Evolutionary conservation across 2,888 invertebrate genomes (phyloP).

Genomic region (Pristionchus fissidentatus): DNA sequence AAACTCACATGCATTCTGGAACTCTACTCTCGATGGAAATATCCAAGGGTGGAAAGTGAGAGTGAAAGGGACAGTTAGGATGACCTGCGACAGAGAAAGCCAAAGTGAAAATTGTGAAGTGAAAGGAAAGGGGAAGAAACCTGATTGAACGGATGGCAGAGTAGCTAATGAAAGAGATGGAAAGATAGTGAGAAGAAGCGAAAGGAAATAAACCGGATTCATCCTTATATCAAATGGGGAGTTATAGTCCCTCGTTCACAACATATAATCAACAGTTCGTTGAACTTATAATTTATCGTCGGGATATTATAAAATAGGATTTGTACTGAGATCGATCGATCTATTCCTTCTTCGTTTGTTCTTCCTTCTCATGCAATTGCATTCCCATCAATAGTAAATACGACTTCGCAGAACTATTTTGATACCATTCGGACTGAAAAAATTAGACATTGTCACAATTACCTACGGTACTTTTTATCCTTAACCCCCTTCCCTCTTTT

Average conservation of each 20-base stretch:
- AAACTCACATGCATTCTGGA: slow-evolving; percentile 24
- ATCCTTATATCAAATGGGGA: not conserved
- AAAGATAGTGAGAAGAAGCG: slow-evolving; percentile 29
- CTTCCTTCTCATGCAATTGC: not conserved
- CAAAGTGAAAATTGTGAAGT: slow-evolving; percentile 38
- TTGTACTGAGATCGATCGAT: not conserved
- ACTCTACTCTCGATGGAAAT: not conserved
- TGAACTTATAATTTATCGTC: not conserved
- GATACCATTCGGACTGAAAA: slow-evolving; percentile 22
- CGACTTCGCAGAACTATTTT: not conserved
- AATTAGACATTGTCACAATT: not conserved
- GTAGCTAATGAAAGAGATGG: slow-evolving; percentile 44
- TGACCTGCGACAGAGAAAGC: slow-evolving; percentile 30
- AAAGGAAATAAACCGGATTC: slow-evolving; percentile 35
- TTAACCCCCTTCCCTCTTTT: not conserved
- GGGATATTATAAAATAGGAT: not conserved
- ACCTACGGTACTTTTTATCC: not conserved
- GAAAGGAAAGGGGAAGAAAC: slow-evolving; percentile 33
- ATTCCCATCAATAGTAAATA: not conserved
- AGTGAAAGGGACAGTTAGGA: slow-evolving; percentile 3
- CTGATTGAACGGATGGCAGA: slow-evolving; percentile 42
- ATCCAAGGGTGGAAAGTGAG: not conserved
- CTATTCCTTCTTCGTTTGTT: not conserved
- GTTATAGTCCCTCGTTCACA: not conserved
- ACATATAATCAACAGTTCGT: not conserved